Conservation (phyloP, 2,888 invertebrate species). For the Drosophila robusta region DNA sequence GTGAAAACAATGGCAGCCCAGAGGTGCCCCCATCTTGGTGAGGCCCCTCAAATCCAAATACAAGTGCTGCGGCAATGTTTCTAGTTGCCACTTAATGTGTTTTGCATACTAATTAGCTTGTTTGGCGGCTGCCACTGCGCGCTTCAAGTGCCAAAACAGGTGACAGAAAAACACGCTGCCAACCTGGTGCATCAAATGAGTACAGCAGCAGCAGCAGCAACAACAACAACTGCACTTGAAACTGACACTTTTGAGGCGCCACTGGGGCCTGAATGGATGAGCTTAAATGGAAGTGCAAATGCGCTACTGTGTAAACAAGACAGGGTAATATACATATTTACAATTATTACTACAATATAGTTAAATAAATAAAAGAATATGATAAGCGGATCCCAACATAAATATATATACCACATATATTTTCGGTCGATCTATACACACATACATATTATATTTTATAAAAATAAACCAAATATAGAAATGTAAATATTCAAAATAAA, state of each 20-base stretch:
- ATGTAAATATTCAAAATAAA: too few relatives aligned
- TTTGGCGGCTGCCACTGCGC: slow-evolving; percentile 63
- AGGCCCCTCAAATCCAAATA: slow-evolving; percentile 7
- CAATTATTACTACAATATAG: neutral
- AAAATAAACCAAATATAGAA: too few relatives aligned
- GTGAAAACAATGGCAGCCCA: slow-evolving; percentile 52
- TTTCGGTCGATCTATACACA: too few relatives aligned
- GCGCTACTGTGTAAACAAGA: slow-evolving; percentile 25
- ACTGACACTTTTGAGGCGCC: slow-evolving; percentile 60
- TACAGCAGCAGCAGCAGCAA: slow-evolving; percentile 27
- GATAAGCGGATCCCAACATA: too few relatives aligned
- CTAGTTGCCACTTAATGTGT: slow-evolving; percentile 74
- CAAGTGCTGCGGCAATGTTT: slow-evolving; percentile 67
- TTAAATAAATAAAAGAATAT: too few relatives aligned
- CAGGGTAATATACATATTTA: neutral
- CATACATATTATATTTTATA: too few relatives aligned
- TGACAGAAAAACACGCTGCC: slow-evolving; percentile 59
- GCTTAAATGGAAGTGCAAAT: slow-evolving; percentile 13
- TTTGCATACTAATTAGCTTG: slow-evolving; percentile 78
- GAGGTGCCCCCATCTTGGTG: slow-evolving; percentile 4
- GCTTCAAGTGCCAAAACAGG: slow-evolving; percentile 70
- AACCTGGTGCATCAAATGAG: slow-evolving; percentile 57
- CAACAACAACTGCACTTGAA: slow-evolving; percentile 56
- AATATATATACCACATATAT: too few relatives aligned
- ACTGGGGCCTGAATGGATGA: slow-evolving; percentile 11